Evolutionary conservation across 2,797 vertebrate species (phyloP).

Genomic region (Phalloptychus januarius): DNA sequence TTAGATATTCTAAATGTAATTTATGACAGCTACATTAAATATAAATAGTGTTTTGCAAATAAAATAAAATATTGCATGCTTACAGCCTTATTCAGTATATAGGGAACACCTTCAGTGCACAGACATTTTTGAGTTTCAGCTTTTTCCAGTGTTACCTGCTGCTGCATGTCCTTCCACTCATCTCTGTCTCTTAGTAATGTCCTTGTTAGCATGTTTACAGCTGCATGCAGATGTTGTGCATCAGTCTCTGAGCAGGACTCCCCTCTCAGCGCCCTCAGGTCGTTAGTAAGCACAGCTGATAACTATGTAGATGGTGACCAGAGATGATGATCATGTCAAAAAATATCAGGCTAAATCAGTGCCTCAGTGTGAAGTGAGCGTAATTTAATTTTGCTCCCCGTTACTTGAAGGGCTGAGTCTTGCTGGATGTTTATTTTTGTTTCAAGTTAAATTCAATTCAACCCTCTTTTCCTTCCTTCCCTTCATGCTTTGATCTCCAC

Average conservation of each 20-base stretch:
- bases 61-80: background rate
- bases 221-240: constrained; percentile 43
- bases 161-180: constrained; percentile 12
- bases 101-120: background rate
- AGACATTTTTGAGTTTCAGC: background rate
- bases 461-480: background rate
- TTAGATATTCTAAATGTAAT: background rate
- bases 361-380: constrained; percentile 2
- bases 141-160: constrained; percentile 8
- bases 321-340: constrained; percentile 6
- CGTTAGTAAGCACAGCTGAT: constrained; percentile 8
- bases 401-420: constrained; percentile 29
- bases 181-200: constrained; percentile 20
- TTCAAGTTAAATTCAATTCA: background rate
- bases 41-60: background rate
- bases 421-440: background rate
- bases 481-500: background rate
- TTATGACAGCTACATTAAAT: background rate
- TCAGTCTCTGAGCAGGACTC: constrained; percentile 35
- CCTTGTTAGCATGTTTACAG: constrained; percentile 35
- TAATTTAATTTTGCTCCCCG: constrained; percentile 23
- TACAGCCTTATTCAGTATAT: background rate
- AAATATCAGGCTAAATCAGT: constrained; percentile 23
- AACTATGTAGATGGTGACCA: constrained; percentile 29
- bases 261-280: background rate